Conservation (phyloP, 2,888 invertebrate species). For the Yponomeuta malinellus region DNA sequence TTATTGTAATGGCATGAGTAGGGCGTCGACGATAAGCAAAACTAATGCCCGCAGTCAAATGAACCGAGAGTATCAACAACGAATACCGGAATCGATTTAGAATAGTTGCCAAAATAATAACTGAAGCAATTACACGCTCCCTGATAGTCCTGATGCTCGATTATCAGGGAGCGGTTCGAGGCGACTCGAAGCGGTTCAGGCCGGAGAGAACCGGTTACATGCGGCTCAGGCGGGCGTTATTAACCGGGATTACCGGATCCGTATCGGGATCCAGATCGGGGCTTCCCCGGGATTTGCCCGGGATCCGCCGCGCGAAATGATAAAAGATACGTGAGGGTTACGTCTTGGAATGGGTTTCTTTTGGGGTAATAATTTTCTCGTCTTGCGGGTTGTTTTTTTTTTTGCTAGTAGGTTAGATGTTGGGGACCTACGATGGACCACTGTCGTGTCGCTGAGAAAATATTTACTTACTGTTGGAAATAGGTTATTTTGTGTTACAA, state of each 20-base stretch:
- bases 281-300: slow-evolving; percentile 73
- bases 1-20: neutral
- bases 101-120: slow-evolving; percentile 3
- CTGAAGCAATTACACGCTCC: neutral
- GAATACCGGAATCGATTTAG: neutral
- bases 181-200: neutral
- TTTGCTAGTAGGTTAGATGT: neutral
- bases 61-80: neutral
- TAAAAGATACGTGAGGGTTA: slow-evolving; percentile 57
- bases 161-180: neutral
- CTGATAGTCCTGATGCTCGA: neutral
- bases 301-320: slow-evolving; percentile 68
- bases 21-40: neutral
- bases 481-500: too few species aligned
- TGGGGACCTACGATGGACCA: neutral
- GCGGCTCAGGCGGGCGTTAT: slow-evolving; percentile 17
- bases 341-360: slow-evolving; percentile 13
- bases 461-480: too few species aligned
- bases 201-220: slow-evolving; percentile 12
- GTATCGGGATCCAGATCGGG: slow-evolving; percentile 60
- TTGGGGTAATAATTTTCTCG: slow-evolving; percentile 2
- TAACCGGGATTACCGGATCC: slow-evolving; percentile 43
- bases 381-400: neutral
- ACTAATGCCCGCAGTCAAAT: neutral
- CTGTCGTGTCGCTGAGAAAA: too few species aligned